These are phyloP conservation scores for Peromyscus leucopus DNA, from an alignment of 2,113 vertebrate species.

Conservation along the genomic window DNA sequence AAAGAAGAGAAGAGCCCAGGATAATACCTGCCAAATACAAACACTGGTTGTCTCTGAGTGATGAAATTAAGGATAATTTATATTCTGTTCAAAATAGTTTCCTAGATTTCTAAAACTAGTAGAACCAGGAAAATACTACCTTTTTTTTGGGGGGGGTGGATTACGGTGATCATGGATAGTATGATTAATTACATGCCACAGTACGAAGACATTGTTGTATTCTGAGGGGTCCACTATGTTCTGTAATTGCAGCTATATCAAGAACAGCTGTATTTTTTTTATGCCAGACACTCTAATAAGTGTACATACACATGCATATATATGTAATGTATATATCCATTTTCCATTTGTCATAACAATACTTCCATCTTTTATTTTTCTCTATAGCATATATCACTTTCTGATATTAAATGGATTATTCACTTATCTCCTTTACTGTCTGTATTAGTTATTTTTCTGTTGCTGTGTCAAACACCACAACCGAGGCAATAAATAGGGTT, in stretches of 20 bases:
- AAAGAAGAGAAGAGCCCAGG: background rate
- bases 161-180: background rate
- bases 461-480: background rate
- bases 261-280: background rate
- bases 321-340: background rate
- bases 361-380: slow-evolving; percentile 16
- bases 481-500: background rate
- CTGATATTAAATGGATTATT: background rate
- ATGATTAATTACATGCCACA: background rate
- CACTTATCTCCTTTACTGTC: background rate
- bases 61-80: slow-evolving; percentile 47
- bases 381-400: background rate
- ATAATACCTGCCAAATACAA: background rate
- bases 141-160: background rate
- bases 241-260: background rate
- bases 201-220: background rate
- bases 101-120: background rate
- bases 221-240: background rate
- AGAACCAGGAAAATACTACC: slow-evolving; percentile 9
- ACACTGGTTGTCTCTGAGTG: background rate
- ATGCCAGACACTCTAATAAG: background rate
- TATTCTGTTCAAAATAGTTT: slow-evolving; percentile 44
- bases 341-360: slow-evolving; percentile 11
- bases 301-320: background rate
- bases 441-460: background rate